Conservation (phyloP, 2,113 vertebrate species). For the Myanophis thanlyinensis region DNA sequence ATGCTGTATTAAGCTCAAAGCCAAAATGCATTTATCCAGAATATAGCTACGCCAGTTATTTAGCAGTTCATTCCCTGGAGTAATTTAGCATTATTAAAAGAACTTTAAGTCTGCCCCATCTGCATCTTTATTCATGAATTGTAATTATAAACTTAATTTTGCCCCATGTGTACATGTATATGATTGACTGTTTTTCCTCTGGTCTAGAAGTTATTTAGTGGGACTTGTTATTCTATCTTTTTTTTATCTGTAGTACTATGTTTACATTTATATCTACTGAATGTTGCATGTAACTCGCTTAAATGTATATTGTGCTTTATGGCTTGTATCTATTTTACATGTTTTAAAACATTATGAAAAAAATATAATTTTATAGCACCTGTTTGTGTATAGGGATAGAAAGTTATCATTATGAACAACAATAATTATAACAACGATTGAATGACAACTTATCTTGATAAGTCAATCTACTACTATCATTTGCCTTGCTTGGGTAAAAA, state of each 20-base stretch:
- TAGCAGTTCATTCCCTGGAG: conserved; percentile 19
- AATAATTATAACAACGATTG: background rate
- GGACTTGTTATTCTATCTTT: background rate
- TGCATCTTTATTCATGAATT: conserved; percentile 29
- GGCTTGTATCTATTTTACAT: background rate
- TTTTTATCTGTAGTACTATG: conserved; percentile 1
- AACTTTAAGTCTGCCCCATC: conserved; percentile 19
- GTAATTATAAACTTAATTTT: conserved; percentile 13
- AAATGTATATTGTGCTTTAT: background rate
- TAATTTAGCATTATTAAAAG: conserved; percentile 10
- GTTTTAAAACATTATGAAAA: background rate
- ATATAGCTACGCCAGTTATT: background rate
- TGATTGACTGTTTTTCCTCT: background rate
- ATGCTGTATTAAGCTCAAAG: background rate
- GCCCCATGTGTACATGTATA: background rate
- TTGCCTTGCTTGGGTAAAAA: background rate
- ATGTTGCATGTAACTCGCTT: background rate
- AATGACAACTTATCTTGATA: background rate
- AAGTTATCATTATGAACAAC: background rate
- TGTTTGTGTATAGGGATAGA: background rate
- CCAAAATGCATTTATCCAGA: conserved; percentile 2
- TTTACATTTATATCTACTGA: background rate
- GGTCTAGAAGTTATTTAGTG: background rate
- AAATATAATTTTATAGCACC: background rate
- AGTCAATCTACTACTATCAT: background rate